Evolutionary conservation across 2,113 vertebrate genomes (phyloP).

Genomic region (Podilymbus podiceps): DNA sequence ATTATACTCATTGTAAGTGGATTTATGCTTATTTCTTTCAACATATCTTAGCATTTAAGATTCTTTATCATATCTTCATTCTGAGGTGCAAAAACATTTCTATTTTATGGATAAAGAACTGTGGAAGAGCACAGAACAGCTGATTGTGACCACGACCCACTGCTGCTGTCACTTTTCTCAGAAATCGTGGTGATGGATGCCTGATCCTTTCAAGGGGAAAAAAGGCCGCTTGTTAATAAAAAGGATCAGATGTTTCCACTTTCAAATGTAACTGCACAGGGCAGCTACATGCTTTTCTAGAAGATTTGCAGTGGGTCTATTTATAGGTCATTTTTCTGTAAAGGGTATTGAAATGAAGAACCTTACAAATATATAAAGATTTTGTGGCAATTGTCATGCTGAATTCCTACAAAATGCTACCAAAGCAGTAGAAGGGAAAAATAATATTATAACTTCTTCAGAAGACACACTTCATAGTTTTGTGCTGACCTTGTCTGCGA

Average conservation of each 20-base stretch:
- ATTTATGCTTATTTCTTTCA: not conserved
- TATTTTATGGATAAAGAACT: not conserved
- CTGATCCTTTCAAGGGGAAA: not conserved
- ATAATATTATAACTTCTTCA: not conserved
- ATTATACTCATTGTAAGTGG: not conserved
- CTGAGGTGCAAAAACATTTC: not conserved
- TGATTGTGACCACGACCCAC: accelerated
- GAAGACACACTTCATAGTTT: not conserved
- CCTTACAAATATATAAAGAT: not conserved
- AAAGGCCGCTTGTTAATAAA: not conserved
- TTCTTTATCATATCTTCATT: not conserved
- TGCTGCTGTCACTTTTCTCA: not conserved
- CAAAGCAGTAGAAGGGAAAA: not conserved
- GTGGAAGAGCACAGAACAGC: not conserved
- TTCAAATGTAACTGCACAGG: not conserved
- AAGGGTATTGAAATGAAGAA: not conserved
- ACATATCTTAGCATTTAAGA: not conserved
- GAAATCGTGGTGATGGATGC: not conserved
- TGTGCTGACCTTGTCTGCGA: not conserved
- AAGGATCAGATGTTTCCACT: not conserved
- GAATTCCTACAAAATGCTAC: not conserved
- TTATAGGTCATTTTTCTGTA: not conserved
- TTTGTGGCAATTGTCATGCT: not conserved
- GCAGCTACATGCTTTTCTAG: not conserved
- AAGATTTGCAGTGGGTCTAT: not conserved